Evolutionary conservation across 2,888 invertebrate genomes (phyloP).

Genomic region (Drosophila phalerata): DNA sequence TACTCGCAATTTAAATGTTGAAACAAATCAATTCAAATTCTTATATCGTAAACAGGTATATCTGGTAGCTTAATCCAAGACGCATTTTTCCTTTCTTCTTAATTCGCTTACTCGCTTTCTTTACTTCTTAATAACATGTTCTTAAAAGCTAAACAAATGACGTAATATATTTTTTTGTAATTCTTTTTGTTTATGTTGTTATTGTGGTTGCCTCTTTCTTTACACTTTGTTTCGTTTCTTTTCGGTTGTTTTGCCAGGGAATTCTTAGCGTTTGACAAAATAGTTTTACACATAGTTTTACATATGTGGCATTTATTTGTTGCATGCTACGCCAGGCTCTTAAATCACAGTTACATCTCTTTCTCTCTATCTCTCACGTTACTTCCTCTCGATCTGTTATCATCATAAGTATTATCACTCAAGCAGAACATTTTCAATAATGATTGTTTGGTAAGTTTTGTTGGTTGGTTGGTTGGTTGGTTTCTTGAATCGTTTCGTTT

Average conservation of each 20-base stretch:
- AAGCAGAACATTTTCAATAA: conserved; percentile 57
- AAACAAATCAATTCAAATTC: conserved; percentile 51
- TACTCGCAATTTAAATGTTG: conserved; percentile 48
- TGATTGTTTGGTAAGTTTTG: conserved; percentile 45
- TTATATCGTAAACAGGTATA: conserved; percentile 83
- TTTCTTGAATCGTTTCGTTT: conserved; percentile 16
- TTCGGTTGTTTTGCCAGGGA: conserved; percentile 53
- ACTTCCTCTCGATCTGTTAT: conserved; percentile 3
- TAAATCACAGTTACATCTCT: conserved; percentile 62
- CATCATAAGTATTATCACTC: conserved; percentile 48
- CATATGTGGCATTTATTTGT: conserved; percentile 13
- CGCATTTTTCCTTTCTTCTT: conserved; percentile 22
- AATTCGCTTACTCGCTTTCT: conserved; percentile 22
- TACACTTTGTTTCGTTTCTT: conserved; percentile 63
- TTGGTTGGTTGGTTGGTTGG: conserved; percentile 15
- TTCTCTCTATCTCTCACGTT: conserved; percentile 36
- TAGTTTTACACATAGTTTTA: conserved; percentile 32
- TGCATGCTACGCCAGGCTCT: conserved; percentile 55
- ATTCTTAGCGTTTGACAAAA: conserved; percentile 45
- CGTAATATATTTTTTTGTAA: conserved; percentile 38
- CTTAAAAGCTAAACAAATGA: conserved; percentile 63
- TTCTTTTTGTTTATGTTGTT: conserved; percentile 33
- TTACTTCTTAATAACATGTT: conserved; percentile 47
- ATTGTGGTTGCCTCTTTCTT: conserved; percentile 76
- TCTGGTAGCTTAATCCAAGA: conserved; percentile 82